Base-by-base conservation (phyloP, 1,140 invertebrate species). In the Pararge aegeria region DNA sequence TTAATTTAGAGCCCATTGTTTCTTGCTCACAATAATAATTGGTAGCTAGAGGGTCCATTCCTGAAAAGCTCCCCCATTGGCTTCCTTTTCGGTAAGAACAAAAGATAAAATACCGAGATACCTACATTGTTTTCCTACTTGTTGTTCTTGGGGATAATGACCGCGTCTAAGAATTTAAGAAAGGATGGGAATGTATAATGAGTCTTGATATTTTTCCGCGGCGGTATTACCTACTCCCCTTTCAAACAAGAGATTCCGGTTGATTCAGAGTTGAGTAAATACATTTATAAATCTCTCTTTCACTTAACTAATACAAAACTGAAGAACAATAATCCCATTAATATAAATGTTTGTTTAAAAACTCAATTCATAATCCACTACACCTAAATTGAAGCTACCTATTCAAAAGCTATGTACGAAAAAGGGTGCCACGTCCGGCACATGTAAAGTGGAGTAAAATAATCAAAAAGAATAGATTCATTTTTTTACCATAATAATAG, bases 1-100 rank as follows among this genome's bases (percentile, higher is more conserved):
- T 58, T 44, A 58, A 58, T 58, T 58, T 51, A 52, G 56, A 52
- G 34, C 29, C 34, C 30, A 58, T 58, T 58, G 54, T 56, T 56
- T 20, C 21, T 56, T 52, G 16, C 42, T 20, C 42, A 46, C 42
- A 46, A 46, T 46, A 46, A 46, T 46, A 46, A 46, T 46, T 46
- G 42, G 42, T 46, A 46, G 42, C 42, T 46, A 46, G 42, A 46
- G 42, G 42, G 42, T 46, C 42, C 42, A 46, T 46, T 46, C 16
- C 42, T 62, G 60, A 62, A 62, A 56, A 56, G 60, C 53, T 44
- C 46, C 46, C 15, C 48, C 60, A 62, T 56, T 46, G 60, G 60
- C 42, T 55, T 50, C 55, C 27, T 49, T 62, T 52, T 50, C 27
- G 38, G 48, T 13, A 44, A 51, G 60, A 62, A 62, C 60, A 62